Evolutionary conservation across 2,113 vertebrate species (phyloP).

Genomic region (Callipepla squamata): DNA sequence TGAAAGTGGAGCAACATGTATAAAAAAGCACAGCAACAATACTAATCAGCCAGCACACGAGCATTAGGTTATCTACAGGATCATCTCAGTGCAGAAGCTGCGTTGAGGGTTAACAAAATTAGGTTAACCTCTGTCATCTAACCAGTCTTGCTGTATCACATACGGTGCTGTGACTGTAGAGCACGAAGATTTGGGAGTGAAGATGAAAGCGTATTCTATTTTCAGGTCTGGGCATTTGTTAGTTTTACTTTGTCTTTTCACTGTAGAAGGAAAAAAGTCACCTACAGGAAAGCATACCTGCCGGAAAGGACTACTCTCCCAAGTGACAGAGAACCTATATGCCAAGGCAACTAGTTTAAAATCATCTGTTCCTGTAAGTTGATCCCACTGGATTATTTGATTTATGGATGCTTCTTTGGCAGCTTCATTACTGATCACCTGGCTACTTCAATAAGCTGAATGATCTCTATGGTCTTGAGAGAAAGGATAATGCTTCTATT

Average conservation of each 20-base stretch:
- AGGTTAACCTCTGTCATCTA: constrained; percentile 68
- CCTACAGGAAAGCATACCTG: constrained; percentile 39
- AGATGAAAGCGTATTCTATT: constrained; percentile 60
- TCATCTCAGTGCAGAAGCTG: constrained; percentile 35
- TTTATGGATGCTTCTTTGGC: neutral
- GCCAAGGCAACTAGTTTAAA: constrained; percentile 67
- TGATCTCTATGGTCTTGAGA: neutral
- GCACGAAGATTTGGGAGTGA: neutral
- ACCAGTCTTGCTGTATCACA: constrained; percentile 28
- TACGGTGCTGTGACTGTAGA: neutral
- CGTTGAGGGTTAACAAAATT: constrained; percentile 67
- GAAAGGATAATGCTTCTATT: neutral
- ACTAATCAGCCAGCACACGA: constrained; percentile 30
- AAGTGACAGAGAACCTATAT: constrained; percentile 65
- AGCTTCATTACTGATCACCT: neutral
- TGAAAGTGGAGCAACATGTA: constrained; percentile 72
- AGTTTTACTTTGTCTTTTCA: constrained; percentile 61
- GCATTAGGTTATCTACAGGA: constrained; percentile 60
- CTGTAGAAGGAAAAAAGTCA: constrained; percentile 44
- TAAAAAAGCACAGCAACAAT: constrained; percentile 59
- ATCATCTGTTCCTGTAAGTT: constrained; percentile 75
- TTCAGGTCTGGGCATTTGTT: constrained; percentile 58
- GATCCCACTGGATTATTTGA: neutral
- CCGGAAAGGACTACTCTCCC: constrained; percentile 60
- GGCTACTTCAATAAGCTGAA: neutral